Conservation (phyloP, 2,797 vertebrate genomes). For the Notamacropus eugenii region DNA sequence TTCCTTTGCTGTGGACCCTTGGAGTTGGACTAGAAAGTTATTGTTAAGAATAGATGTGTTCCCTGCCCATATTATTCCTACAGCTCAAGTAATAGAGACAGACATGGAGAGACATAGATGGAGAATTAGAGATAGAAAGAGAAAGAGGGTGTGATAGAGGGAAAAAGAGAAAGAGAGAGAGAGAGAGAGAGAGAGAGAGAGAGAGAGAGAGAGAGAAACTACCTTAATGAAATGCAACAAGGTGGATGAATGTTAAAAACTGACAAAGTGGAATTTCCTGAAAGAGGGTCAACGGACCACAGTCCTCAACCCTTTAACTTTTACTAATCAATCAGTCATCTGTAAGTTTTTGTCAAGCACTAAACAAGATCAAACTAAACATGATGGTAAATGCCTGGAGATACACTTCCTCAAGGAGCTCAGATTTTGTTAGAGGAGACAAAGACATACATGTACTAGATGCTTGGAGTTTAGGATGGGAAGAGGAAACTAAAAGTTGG, state of each 20-base stretch:
- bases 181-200: too few relatives aligned
- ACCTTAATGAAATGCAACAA: neutral
- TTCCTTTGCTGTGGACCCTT: neutral
- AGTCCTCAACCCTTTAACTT: neutral
- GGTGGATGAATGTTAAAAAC: neutral
- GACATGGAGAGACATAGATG: neutral
- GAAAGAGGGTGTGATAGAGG: neutral
- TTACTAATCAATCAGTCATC: neutral
- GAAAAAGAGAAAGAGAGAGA: neutral
- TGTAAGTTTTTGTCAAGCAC: neutral
- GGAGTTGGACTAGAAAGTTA: neutral
- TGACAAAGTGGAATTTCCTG: neutral
- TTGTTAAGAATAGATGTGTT: neutral
- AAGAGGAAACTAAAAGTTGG: neutral
- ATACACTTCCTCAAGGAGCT: neutral
- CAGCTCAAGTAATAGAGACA: neutral
- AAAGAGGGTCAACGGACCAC: neutral
- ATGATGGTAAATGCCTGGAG: neutral
- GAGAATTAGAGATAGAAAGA: neutral
- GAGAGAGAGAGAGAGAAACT: too few relatives aligned
- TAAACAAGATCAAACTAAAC: too few relatives aligned
- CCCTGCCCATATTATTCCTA: neutral
- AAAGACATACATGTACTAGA: neutral
- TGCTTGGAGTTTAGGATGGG: neutral
- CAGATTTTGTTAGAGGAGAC: neutral